Percentiles rank a stretch among this genome's conserved stretches.
Evolutionary conservation across 2,113 vertebrate species (phyloP).

Genomic region (Aleadryas rufinucha): DNA sequence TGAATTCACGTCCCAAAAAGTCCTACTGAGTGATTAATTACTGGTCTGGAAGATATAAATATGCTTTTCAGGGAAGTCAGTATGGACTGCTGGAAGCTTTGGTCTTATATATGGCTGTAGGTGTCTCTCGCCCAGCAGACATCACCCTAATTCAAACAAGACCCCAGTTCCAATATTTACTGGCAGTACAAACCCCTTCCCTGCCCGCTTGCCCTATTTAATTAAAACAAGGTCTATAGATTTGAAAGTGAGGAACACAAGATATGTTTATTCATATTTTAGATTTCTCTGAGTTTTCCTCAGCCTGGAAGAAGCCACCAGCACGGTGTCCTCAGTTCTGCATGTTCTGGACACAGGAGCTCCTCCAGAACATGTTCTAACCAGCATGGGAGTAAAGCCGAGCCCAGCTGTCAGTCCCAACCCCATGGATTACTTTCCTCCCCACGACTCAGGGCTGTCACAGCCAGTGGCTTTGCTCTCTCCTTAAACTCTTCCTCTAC

Average conservation of each 20-base stretch:
- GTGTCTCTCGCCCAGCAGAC: slow-evolving; percentile 70
- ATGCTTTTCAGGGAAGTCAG: slow-evolving; percentile 76
- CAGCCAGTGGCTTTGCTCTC: neutral
- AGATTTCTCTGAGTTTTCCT: neutral
- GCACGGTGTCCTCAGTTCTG: neutral
- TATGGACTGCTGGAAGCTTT: slow-evolving; percentile 70
- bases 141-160: slow-evolving; percentile 82
- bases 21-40: slow-evolving; percentile 81
- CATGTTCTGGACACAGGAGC: neutral
- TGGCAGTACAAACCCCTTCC: neutral
- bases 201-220: neutral
- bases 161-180: slow-evolving; percentile 35
- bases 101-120: slow-evolving; percentile 64
- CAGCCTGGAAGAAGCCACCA: neutral
- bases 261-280: neutral
- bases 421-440: neutral
- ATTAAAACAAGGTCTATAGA: slow-evolving; percentile 8
- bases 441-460: rapidly evolving
- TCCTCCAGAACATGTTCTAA: neutral
- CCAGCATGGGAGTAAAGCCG: neutral
- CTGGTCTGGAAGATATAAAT: slow-evolving; percentile 86
- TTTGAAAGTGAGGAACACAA: neutral
- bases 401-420: rapidly evolving
- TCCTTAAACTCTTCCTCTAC: neutral
- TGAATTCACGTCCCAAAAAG: slow-evolving; percentile 68